These are phyloP conservation scores for Drosophila macrospina DNA, from an alignment of 2,888 invertebrate genomes.

Conservation along the genomic window DNA sequence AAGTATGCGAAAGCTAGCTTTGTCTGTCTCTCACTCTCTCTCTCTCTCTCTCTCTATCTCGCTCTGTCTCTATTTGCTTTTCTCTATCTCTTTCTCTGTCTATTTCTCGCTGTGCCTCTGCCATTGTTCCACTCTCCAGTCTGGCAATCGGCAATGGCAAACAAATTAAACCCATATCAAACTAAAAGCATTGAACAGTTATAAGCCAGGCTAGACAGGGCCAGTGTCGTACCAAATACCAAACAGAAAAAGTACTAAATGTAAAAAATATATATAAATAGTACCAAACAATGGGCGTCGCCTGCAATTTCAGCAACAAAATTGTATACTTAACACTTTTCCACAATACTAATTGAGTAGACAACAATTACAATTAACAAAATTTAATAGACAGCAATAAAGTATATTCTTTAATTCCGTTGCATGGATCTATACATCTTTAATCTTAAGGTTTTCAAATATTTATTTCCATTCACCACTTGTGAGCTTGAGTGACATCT, in stretches of 20 bases:
- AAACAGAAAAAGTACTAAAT: conserved; percentile 22
- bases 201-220: conserved; percentile 64
- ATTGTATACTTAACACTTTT: too few relatives aligned
- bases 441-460: too few relatives aligned
- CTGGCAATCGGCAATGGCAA: conserved; percentile 27
- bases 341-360: too few relatives aligned
- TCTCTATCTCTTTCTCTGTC: not conserved
- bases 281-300: conserved; percentile 16
- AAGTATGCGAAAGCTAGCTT: conserved; percentile 4
- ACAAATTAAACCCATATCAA: conserved; percentile 72
- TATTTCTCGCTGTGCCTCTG: not conserved
- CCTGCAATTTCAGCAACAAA: not conserved
- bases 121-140: not conserved
- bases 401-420: too few relatives aligned
- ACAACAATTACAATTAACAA: too few relatives aligned
- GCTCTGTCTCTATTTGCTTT: not conserved
- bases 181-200: conserved; percentile 67
- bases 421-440: too few relatives aligned
- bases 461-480: too few relatives aligned
- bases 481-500: too few relatives aligned
- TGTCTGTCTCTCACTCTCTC: not conserved
- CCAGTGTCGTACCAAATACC: conserved; percentile 30
- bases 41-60: not conserved
- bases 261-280: conserved; percentile 15
- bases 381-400: too few relatives aligned